Conservation (phyloP, 2,113 vertebrate genomes). For the Dascyllus trimaculatus region DNA sequence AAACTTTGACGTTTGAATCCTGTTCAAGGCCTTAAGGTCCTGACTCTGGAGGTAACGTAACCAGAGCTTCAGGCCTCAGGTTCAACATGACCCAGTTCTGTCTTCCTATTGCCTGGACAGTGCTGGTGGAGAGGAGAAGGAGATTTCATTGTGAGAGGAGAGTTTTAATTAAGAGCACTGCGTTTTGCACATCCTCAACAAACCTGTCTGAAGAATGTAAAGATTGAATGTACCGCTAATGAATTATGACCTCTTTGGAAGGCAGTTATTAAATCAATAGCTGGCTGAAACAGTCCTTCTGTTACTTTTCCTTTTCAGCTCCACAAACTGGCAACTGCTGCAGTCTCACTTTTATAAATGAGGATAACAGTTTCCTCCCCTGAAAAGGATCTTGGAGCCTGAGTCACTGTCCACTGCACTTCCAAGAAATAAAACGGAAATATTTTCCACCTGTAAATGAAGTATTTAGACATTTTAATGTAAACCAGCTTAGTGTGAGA, state of each 20-base stretch:
- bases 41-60: conserved; percentile 67
- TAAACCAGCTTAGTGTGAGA: not conserved
- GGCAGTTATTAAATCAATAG: not conserved
- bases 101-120: conserved; percentile 48
- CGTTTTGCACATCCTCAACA: not conserved
- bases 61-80: conserved; percentile 69
- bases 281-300: not conserved
- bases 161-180: not conserved
- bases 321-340: not conserved
- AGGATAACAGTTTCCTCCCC: conserved; percentile 15
- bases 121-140: conserved; percentile 18
- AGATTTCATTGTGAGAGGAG: not conserved
- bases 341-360: conserved; percentile 15
- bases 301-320: conserved; percentile 1
- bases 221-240: not conserved
- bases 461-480: conserved; percentile 11
- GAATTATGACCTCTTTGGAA: conserved; percentile 2
- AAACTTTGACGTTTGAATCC: conserved; percentile 58
- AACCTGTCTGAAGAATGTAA: not conserved
- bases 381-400: conserved; percentile 11
- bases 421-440: conserved; percentile 7
- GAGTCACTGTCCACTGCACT: not conserved
- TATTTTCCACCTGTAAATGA: conserved; percentile 26
- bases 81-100: conserved; percentile 78
- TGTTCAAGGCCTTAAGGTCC: conserved; percentile 35